Conservation (phyloP, 2,797 vertebrate genomes). For the Valencia hispanica region DNA sequence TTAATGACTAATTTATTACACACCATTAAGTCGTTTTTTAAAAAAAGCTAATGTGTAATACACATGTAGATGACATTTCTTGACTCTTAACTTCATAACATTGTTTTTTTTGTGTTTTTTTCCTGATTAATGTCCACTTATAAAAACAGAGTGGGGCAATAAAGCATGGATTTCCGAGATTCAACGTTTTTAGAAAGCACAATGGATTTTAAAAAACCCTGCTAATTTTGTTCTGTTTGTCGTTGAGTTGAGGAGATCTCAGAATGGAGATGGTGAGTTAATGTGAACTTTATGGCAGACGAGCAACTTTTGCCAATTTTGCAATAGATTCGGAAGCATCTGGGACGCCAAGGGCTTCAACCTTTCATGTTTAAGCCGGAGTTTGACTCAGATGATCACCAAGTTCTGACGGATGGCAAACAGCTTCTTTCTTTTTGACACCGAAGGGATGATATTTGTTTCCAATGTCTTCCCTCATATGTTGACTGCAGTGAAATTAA, state of each 20-base stretch:
- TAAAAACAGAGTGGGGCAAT: neutral
- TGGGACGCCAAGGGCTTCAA: neutral
- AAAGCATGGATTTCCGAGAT: neutral
- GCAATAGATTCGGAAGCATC: neutral
- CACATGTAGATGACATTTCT: constrained; percentile 9
- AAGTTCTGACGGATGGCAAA: too few relatives aligned
- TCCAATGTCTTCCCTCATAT: neutral
- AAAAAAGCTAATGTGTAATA: constrained; percentile 21
- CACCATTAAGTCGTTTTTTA: constrained; percentile 7
- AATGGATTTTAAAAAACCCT: neutral
- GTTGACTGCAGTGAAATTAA: neutral
- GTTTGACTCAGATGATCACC: too few relatives aligned
- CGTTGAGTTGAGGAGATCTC: too few relatives aligned
- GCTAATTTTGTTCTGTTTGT: neutral
- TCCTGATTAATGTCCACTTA: neutral
- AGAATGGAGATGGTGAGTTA: too few relatives aligned
- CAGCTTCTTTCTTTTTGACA: neutral
- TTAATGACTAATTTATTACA: neutral
- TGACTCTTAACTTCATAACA: constrained; percentile 15
- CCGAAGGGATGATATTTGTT: neutral
- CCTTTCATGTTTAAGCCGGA: neutral
- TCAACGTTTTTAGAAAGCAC: neutral
- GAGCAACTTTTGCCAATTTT: too few relatives aligned
- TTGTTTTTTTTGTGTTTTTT: neutral
- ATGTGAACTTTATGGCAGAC: too few relatives aligned